Percentiles rank a stretch among this genome's conserved stretches.
Evolutionary conservation across 2,888 invertebrate species (phyloP).

Genomic region (Lamellibrachia columna): DNA sequence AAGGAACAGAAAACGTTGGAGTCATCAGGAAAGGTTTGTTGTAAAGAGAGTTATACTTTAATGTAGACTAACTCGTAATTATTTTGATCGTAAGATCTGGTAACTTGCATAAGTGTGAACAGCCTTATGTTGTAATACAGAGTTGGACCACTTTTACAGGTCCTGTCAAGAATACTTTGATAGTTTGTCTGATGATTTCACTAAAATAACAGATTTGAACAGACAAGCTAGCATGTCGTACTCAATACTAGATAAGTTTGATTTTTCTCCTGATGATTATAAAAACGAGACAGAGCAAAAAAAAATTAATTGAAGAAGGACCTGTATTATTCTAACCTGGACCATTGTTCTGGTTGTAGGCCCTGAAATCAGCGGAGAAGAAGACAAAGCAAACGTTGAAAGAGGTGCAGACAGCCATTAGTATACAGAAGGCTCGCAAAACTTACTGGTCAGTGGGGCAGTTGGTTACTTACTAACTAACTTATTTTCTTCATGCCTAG

Average conservation of each 20-base stretch:
- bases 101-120: too few relatives aligned
- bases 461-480: neutral
- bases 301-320: neutral
- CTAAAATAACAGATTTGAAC: too few relatives aligned
- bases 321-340: neutral
- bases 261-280: too few relatives aligned
- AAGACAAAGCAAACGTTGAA: constrained; percentile 94
- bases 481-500: neutral
- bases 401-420: constrained; percentile 89
- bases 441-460: constrained; percentile 80
- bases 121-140: too few relatives aligned
- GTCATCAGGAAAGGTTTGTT: constrained; percentile 70
- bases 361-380: constrained; percentile 93
- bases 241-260: too few relatives aligned
- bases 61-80: neutral
- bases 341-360: constrained; percentile 64
- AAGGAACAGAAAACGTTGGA: constrained; percentile 97
- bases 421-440: constrained; percentile 92
- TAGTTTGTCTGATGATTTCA: too few relatives aligned
- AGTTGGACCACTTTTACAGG: too few relatives aligned
- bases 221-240: too few relatives aligned
- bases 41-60: neutral
- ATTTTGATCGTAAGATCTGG: too few relatives aligned
- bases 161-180: too few relatives aligned
- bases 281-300: too few relatives aligned